phyloP scores from a whole-genome alignment of 2,888 invertebrate species.

The Meliscaeva auricollis region DNA sequence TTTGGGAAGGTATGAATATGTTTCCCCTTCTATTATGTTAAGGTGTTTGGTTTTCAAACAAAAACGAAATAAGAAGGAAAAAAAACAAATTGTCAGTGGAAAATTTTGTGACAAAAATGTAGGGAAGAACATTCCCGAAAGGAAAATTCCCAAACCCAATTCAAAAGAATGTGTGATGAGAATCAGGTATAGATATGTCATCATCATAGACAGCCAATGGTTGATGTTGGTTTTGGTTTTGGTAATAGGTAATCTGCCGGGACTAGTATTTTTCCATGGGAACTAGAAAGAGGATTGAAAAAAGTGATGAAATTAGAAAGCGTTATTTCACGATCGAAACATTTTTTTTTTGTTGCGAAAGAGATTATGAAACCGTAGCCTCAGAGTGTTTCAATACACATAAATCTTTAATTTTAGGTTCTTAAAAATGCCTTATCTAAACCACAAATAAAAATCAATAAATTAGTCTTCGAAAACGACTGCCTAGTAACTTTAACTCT shows the following conservation, averaged over 20 bases:
- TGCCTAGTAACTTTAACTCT: too few relatives aligned
- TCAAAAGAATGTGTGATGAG: slow-evolving; percentile 3
- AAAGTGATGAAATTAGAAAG: background rate
- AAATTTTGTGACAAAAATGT: slow-evolving; percentile 30
- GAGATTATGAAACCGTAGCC: too few relatives aligned
- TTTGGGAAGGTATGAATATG: too few relatives aligned
- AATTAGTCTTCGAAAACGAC: too few relatives aligned
- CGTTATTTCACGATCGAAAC: background rate
- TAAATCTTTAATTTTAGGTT: too few relatives aligned
- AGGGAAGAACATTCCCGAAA: background rate
- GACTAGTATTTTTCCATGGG: slow-evolving; percentile 21
- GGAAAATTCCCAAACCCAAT: slow-evolving; percentile 19
- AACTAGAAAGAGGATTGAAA: background rate
- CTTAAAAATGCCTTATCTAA: too few relatives aligned
- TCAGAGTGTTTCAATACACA: too few relatives aligned
- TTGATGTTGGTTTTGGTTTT: background rate
- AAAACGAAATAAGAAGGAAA: too few relatives aligned
- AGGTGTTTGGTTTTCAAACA: background rate
- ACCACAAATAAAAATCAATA: too few relatives aligned
- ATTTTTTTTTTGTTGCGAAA: background rate
- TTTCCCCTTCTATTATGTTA: background rate
- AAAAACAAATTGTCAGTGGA: slow-evolving; percentile 33
- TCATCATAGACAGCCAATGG: background rate
- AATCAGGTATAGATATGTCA: slow-evolving; percentile 8
- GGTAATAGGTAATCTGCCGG: background rate